Base-by-base conservation (phyloP, 2,888 invertebrate species). In the Melikaiella ostensackeni region DNA sequence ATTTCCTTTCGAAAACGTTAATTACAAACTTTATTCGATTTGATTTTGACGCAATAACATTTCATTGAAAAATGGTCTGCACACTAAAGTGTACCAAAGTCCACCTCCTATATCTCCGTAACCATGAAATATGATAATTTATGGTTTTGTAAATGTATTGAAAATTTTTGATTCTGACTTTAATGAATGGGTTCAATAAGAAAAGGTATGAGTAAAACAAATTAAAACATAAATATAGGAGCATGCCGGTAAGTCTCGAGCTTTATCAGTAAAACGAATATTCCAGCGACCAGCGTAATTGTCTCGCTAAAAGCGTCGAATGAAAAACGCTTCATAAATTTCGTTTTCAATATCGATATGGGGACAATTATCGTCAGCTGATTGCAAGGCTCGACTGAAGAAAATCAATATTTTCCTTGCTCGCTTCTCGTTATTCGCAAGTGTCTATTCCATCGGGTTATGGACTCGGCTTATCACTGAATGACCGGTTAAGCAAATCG, bases 401-500 rank as follows among this genome's bases (percentile, higher is more conserved):
- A 70, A 70, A 70, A 70, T 70, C 70, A 70, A 70, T 70, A 70
- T 70, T 70, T 70, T 50, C 70, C 70, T 50, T 8, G 50, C 50
- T 70, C 33, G n/a, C 70, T 30, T 70, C 50, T 30, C 70, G 66
- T 70, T 70, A 70, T 50, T 70, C 70, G 70, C 70, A 70, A 70
- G 70, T 70, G 50, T 55, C 70, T 70, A 70, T 70, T 70, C 50
- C 50, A 50, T 30, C 30, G 24, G 30, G 50, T 70, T 70, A 70
- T 70, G 70, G 50, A 55, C 50, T 70, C 50, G 13, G 46, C 66
- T 70, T 70, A 70, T 70, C 70, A 70, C 50, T 30, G 70, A 70
- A 70, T 70, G 70, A 55, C 70, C 70, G 30, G 70, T 70, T 70
- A 70, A 70, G 70, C 70, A 70, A 70, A 70, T 70, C 70, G 50